Evolutionary conservation across 2,797 vertebrate genomes (phyloP).

Genomic region (Clangula hyemalis): DNA sequence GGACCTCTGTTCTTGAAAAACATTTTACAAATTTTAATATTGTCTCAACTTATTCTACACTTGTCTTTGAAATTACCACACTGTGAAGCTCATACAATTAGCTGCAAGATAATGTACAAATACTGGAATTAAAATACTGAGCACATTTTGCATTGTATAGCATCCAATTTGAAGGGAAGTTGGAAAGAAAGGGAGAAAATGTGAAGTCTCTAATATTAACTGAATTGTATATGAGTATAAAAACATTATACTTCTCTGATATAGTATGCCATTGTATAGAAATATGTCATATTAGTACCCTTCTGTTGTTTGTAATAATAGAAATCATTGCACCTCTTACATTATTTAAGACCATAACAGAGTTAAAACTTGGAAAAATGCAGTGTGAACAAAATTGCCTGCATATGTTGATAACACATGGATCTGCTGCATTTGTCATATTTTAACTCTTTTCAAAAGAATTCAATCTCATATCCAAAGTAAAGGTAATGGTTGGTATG

Average conservation of each 20-base stretch:
- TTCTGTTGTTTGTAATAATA: conserved; percentile 65
- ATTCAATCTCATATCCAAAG: neutral
- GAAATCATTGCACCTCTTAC: conserved; percentile 1
- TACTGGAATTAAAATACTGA: neutral
- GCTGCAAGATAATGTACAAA: neutral
- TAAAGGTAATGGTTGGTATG: neutral
- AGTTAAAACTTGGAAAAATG: conserved; percentile 25
- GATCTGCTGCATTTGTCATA: neutral
- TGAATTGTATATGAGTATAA: conserved; percentile 22
- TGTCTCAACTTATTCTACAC: neutral
- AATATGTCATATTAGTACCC: neutral
- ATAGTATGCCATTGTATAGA: neutral
- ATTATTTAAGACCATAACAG: conserved; percentile 41
- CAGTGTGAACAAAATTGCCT: conserved; percentile 40
- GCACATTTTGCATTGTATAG: neutral
- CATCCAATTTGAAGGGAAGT: neutral
- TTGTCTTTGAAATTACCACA: neutral
- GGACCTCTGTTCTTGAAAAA: neutral
- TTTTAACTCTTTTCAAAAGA: conserved; percentile 45
- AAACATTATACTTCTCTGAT: conserved; percentile 17
- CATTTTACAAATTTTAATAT: neutral
- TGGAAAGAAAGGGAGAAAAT: neutral
- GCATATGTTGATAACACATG: conserved; percentile 34
- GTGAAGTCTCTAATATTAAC: neutral
- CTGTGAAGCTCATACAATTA: neutral